Evolutionary conservation across 2,797 vertebrate genomes (phyloP), one percentile per base, ranked within the genome.

Genomic region (Pagetopsis macropterus): DNA sequence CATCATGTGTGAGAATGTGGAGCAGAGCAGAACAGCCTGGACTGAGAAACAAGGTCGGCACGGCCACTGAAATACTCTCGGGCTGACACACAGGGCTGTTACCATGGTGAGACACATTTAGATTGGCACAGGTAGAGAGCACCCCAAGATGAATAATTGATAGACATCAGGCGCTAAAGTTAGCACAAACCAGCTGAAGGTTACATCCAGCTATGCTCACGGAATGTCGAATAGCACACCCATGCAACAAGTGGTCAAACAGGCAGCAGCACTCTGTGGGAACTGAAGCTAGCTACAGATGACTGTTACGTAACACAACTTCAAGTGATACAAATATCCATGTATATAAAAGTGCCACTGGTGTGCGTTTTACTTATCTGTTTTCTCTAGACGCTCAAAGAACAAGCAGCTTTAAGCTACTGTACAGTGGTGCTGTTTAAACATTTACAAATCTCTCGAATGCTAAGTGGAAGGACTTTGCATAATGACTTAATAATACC

Each of bases 61-160:
- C 19, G 46, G 54, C 49, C 41, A 17, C 74, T 79, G 80, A 92
- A 91, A 88, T 87, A 88, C 85, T 87, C 90, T 80, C 71, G 57
- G 72, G 83, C 85, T 49, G 61, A 84, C 64, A 83, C 77, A 76
- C 74, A 82, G 87, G 86, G 74, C 90, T 78, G 95, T 96, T 96
- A 89, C 95, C 94, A 96, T 96, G 94, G 95, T 86, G 93, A 96
- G 89, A 88, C 94, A 84, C 91, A 87, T 94, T 91, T 49, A 81
- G 91, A 93, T 90, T 93, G 92, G 88, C 66, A 56, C 84, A 82
- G 83, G 91, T 90, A 88, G 81, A 89, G 90, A 89, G 90, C 65
- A 73, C 58, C 89, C 73, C 57, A 65, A 69, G 72, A 82, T 96
- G 92, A 96, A 96, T 96, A 95, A 96, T 96, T 95, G 87, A 96